Conservation (phyloP, 1,140 invertebrate genomes). For the Drosophila asahinai region DNA sequence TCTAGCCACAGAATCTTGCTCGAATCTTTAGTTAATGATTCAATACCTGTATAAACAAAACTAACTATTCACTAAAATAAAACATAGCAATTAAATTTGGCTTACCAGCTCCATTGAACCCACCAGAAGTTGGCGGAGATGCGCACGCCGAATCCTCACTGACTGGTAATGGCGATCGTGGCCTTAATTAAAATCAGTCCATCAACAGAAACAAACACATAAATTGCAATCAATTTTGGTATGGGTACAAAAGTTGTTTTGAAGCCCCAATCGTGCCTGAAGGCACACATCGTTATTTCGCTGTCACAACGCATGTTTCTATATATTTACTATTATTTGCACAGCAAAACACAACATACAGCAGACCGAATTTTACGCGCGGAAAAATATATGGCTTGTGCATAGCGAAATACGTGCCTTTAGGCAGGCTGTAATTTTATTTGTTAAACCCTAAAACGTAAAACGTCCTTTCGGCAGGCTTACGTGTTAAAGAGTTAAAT, state of each 20-base stretch:
- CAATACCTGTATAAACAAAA: constrained; percentile 4
- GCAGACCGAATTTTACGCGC: too few relatives aligned
- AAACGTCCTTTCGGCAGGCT: too few relatives aligned
- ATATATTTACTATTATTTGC: too few relatives aligned
- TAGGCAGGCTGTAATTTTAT: not conserved
- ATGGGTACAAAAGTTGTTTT: not conserved
- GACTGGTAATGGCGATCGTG: too few relatives aligned
- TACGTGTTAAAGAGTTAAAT: too few relatives aligned
- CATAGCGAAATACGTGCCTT: not conserved
- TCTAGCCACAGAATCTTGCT: constrained; percentile 5
- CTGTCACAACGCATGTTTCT: not conserved
- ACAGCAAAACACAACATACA: too few relatives aligned
- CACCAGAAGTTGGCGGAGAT: not conserved
- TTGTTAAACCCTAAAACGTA: not conserved
- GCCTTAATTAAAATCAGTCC: not conserved
- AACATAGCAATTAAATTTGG: constrained; percentile 1
- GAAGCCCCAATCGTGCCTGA: not conserved
- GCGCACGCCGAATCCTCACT: too few relatives aligned
- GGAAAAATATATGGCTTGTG: not conserved
- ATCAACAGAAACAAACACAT: not conserved
- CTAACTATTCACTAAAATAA: not conserved
- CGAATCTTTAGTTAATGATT: constrained; percentile 5
- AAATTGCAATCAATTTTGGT: constrained; percentile 2
- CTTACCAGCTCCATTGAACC: constrained; percentile 5
- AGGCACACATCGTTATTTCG: constrained; percentile 16